Evolutionary conservation across 2,888 invertebrate genomes (phyloP), one percentile per base, ranked within the genome.

Genomic region (Drosophila longiperda): DNA sequence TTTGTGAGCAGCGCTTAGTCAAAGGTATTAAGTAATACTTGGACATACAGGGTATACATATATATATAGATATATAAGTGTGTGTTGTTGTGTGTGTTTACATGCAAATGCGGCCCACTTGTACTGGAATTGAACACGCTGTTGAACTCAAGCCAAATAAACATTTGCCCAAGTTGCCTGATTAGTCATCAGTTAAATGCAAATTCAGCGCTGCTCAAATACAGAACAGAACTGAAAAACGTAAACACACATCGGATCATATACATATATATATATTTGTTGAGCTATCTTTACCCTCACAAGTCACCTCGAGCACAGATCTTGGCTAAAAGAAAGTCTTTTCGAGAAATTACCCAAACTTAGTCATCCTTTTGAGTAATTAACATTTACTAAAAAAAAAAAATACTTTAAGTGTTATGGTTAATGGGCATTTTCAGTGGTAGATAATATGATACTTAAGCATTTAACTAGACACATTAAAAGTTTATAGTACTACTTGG

Each of bases 11-110:
- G 68, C 58, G 87, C 87, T 89, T 89, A 84, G 87, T 85, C 85
- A 82, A 84, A 87, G 73, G 69, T 87, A 89, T 85, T 89, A 89
- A 87, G 85, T 89, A 87, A 85, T 87, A 74, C 72, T 77, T 82
- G 66, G 77, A 76, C 60, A 34, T 54, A 50, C 52, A n/a, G 23
- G 48, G 17, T 58, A 33, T 50, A 52, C 26, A 50, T 32, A 52
- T 50, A 61, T 42, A 58, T 33, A 58, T 45, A 12, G 32, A 33
- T 62, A 38, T 61, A 0, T 26, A 2, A 52, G 33, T 36, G 2
- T 52, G 36, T 58, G 42, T 54, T 61, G 26, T 55, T 40, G 6
- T 52, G 48, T 50, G 48, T 54, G 53, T 73, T 73, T 68, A 66
- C 81, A 83, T 83, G 83, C 67, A 80, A 86, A 88, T 83, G 67